Evolutionary conservation across 37 sponge, comb jelly and placozoan species (phyloP).

Genomic region (Haliclona indistincta): DNA sequence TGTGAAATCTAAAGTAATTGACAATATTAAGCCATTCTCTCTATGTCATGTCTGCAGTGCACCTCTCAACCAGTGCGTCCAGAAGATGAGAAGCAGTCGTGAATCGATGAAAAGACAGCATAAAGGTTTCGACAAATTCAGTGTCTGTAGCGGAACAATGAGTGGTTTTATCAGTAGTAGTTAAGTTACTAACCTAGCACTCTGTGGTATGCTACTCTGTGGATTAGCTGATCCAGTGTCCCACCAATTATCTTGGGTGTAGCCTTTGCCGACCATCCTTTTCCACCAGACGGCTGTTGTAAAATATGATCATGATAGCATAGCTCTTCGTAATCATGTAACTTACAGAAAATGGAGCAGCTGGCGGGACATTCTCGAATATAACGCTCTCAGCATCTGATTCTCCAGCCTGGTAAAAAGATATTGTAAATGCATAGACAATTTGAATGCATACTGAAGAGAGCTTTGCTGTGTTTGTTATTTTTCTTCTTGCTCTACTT

Average conservation of each 20-base stretch:
- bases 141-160: slow-evolving; percentile 36
- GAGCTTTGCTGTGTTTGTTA: background rate
- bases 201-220: slow-evolving; percentile 62
- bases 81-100: slow-evolving; percentile 57
- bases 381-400: slow-evolving; percentile 2
- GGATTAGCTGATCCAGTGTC: slow-evolving; percentile 58
- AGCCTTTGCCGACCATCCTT: slow-evolving; percentile 51
- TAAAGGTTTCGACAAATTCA: slow-evolving; percentile 65
- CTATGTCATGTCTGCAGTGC: background rate
- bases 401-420: slow-evolving; percentile 8
- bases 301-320: background rate
- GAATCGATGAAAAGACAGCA: slow-evolving; percentile 68
- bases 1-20: slow-evolving; percentile 33
- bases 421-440: background rate
- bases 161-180: background rate
- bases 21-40: background rate
- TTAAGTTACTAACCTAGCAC: slow-evolving; percentile 45
- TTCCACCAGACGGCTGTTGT: slow-evolving; percentile 19
- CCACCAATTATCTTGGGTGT: slow-evolving; percentile 71
- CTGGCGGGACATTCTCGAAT: slow-evolving; percentile 1
- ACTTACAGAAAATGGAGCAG: background rate
- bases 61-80: slow-evolving; percentile 64
- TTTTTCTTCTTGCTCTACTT: background rate
- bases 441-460: background rate
- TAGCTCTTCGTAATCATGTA: background rate